Evolutionary conservation across 2,888 invertebrate species (phyloP).

Genomic region (Erebia palarica): DNA sequence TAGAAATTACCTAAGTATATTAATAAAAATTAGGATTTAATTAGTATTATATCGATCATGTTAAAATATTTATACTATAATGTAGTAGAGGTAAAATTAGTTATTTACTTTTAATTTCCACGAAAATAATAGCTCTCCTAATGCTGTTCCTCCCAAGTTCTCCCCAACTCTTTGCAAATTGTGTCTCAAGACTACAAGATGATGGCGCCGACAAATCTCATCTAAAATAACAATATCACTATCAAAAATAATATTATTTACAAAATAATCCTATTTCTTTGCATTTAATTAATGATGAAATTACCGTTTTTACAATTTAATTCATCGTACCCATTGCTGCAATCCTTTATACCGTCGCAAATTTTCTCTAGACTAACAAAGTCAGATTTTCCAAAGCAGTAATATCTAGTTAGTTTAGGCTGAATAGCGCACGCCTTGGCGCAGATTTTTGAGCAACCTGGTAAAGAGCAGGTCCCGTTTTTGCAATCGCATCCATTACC

Average conservation of each 20-base stretch:
- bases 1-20: slow-evolving; percentile 49
- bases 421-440: slow-evolving; percentile 56
- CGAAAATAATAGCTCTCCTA: slow-evolving; percentile 53
- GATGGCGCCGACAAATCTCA: slow-evolving; percentile 61
- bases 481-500: slow-evolving; percentile 58
- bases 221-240: slow-evolving; percentile 41
- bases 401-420: slow-evolving; percentile 53
- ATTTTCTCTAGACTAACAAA: slow-evolving; percentile 53
- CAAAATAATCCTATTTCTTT: slow-evolving; percentile 1
- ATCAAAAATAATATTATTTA: background rate
- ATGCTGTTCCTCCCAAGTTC: slow-evolving; percentile 48
- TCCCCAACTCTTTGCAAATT: slow-evolving; percentile 50
- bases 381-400: slow-evolving; percentile 46
- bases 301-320: slow-evolving; percentile 57
- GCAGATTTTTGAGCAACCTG: slow-evolving; percentile 56
- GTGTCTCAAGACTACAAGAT: slow-evolving; percentile 54
- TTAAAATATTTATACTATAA: background rate
- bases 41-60: background rate
- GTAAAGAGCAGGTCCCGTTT: slow-evolving; percentile 51
- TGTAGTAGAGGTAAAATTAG: background rate
- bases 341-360: slow-evolving; percentile 61
- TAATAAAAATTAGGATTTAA: background rate
- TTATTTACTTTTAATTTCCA: slow-evolving; percentile 61
- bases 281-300: background rate
- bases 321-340: slow-evolving; percentile 64